Conservation (phyloP, 2,797 vertebrate genomes). For the Coregonus suidteri region DNA sequence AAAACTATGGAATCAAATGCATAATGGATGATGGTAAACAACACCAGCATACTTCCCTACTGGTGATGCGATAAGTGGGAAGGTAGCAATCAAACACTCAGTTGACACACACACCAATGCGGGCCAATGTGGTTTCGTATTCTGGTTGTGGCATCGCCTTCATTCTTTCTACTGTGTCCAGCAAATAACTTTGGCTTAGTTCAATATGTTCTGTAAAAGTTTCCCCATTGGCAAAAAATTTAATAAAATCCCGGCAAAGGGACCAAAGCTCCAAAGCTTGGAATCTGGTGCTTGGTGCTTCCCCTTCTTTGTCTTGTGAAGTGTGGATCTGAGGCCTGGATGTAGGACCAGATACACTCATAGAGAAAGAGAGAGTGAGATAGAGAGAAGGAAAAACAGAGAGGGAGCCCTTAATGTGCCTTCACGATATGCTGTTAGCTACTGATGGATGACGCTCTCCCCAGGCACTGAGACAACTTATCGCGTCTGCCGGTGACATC, state of each 20-base stretch:
- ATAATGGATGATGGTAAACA: slow-evolving; percentile 53
- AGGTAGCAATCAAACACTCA: background rate
- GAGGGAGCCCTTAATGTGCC: slow-evolving; percentile 60
- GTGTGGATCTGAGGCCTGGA: slow-evolving; percentile 65
- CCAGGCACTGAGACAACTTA: slow-evolving; percentile 53
- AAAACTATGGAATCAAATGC: slow-evolving; percentile 45
- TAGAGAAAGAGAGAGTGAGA: slow-evolving; percentile 16
- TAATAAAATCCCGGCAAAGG: background rate
- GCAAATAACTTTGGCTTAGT: background rate
- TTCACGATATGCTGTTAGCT: slow-evolving; percentile 67
- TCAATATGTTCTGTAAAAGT: background rate
- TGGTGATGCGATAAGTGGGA: slow-evolving; percentile 26
- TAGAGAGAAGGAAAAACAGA: slow-evolving; percentile 8
- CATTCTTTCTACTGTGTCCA: background rate
- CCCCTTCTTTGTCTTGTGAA: slow-evolving; percentile 50
- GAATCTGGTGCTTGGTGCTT: slow-evolving; percentile 30
- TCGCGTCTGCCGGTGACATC: slow-evolving; percentile 51
- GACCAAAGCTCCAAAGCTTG: slow-evolving; percentile 24
- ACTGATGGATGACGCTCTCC: slow-evolving; percentile 62
- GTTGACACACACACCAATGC: too few species aligned
- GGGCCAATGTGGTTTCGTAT: background rate
- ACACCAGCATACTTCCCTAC: slow-evolving; percentile 26
- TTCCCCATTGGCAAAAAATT: background rate
- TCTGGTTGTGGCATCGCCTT: background rate
- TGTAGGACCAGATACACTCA: slow-evolving; percentile 30